Evolutionary conservation across 2,113 vertebrate genomes (phyloP), one percentile per base, ranked within the genome.

Genomic region (Microcebus jonahi): DNA sequence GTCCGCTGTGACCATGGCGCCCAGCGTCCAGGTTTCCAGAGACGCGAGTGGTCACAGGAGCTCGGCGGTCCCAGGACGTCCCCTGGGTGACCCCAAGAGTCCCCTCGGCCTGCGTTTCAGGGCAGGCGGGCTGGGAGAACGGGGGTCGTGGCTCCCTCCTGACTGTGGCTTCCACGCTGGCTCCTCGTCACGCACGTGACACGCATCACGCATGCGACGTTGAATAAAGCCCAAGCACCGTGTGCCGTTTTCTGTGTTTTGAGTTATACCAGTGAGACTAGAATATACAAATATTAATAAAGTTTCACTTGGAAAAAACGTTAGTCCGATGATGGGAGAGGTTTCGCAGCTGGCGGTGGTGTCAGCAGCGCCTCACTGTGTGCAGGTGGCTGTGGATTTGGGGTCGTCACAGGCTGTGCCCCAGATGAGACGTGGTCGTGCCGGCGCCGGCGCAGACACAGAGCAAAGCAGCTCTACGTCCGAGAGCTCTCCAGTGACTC

Each of bases 341-440:
- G 3, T n/a, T 23, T 13, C n/a, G 21, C 42, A 23, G 65, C 31
- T 3, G n/a, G 27, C 17, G 14, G 10, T 3, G 3, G n/a, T 3
- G 23, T 29, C 6, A 0, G 25, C 15, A 0, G 0, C 0, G 31
- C 23, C 25, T 18, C 36, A 1, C 0, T 0, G 13, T 2, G 25
- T 4, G 73, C n/a, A 0, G 15, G 0, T 25, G 27, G 70, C 5
- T 1, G 21, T 27, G n/a, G 1, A 5, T 9, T 39, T 2, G 42
- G 42, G 18, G 23, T 17, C 8, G 34, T 76, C 42, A 18, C 45
- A 1, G 71, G 71, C 61, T 63, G 27, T 29, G 61, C 61, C 59
- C 59, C 27, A 27, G 29, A 29, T 63, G 61, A 29, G 25, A 61
- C 10, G 23, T 10, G 59, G 25, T 27, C 25, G 25, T 61, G 59